Evolutionary conservation across 2,888 invertebrate genomes (phyloP).

Genomic region (Thysanoteuthis rhombus): DNA sequence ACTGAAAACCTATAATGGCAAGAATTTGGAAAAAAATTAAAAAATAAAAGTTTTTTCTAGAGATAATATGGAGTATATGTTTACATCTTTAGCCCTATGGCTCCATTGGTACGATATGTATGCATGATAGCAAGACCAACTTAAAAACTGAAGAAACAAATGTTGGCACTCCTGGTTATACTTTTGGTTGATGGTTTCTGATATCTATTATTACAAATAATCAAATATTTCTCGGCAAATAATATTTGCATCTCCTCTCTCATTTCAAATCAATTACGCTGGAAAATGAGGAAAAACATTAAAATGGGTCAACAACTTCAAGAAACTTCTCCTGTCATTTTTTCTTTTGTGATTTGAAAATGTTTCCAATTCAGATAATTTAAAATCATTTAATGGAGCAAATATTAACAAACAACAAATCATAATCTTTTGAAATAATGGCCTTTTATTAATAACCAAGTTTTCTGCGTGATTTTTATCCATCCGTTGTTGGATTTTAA

Average conservation of each 20-base stretch:
- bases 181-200: no score
- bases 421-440: background rate
- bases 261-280: background rate
- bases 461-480: background rate
- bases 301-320: background rate
- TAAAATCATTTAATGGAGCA: background rate
- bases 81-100: no score
- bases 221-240: no score
- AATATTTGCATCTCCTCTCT: background rate
- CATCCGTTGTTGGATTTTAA: background rate
- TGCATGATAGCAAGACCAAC: no score
- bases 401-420: background rate
- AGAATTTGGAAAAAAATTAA: no score
- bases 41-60: no score
- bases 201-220: no score
- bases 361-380: background rate
- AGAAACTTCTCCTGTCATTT: background rate
- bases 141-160: no score
- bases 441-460: background rate
- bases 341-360: background rate
- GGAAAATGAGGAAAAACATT: background rate
- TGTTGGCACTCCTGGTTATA: no score
- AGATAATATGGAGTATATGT: no score
- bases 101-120: no score
- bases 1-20: no score